Evolutionary conservation across 1,140 invertebrate genomes (phyloP), one percentile per base, ranked within the genome.

Genomic region (Thereuonema tuberculata): DNA sequence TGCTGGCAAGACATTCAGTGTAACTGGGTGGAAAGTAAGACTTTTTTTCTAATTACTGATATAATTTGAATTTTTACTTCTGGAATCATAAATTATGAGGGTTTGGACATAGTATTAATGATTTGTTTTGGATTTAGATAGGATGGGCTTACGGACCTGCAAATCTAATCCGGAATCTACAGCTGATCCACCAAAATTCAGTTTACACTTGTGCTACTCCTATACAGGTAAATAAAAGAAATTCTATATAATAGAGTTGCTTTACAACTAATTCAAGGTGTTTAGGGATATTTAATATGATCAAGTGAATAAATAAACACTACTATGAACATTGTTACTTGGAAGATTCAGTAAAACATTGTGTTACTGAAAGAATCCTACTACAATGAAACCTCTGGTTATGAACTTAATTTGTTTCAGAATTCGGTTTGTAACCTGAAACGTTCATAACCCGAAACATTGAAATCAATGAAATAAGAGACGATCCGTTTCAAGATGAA

Each of bases 1-100:
- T 52, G 94, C 93, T 0, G 96, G 96, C 0, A 98, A 98, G 78
- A 93, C 92, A 0, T 98, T 98, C 74, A 93, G 89, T 65, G 90
- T 93, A 2, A 99, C 96, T 2, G 96, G 96, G 1, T 95, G 92
- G 93, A 96, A 94, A 60, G 48, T 69, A 54, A 70, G 67, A n/a
- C n/a, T n/a, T n/a, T n/a, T n/a, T n/a, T n/a, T n/a, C n/a, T n/a
- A n/a, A n/a, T n/a, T n/a, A n/a, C n/a, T n/a, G n/a, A n/a, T n/a
- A n/a, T n/a, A n/a, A n/a, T n/a, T n/a, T n/a, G n/a, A n/a, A n/a
- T n/a, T n/a, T n/a, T n/a, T n/a, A n/a, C n/a, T n/a, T n/a, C n/a
- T n/a, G n/a, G n/a, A n/a, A n/a, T n/a, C n/a, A n/a, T n/a, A n/a
- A n/a, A n/a, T n/a, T n/a, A n/a, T n/a, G n/a, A n/a, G n/a, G n/a